Evolutionary conservation across 2,888 invertebrate species (phyloP), one percentile per base, ranked within the genome.

Genomic region (Oithona nana): DNA sequence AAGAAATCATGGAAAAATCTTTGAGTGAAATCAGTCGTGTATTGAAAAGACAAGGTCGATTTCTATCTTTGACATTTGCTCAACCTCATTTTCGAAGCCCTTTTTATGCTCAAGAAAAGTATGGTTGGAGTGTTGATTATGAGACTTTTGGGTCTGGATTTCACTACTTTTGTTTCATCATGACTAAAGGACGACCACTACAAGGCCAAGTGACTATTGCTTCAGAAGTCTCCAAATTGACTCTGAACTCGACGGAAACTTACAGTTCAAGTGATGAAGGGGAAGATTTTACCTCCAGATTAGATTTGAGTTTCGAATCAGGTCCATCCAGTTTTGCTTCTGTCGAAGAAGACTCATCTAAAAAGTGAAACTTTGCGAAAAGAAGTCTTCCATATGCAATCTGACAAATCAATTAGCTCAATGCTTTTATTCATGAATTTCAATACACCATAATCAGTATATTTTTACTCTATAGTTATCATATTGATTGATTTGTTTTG

Each of bases 11-110:
- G 3, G 48, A 59, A 13, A 4, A 13, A 2, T 16, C 3, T 1
- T 48, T 39, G 6, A 22, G 16, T 4, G 59, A 59, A 50, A 59
- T 49, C 24, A 59, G 59, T 50, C 59, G 59, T 20, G 50, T 59
- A 3, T 28, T 59, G 24, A 59, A 59, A 28, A 48, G 50, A 1
- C 26, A 29, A 1, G 29, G 57, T 29, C 59, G 11, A n/a, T 59
- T 59, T 26, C 50, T 59, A n/a, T 59, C 59, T 2, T 1, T 59
- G 11, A 59, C 59, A 1, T 59, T 59, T 28, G 24, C 50, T 8
- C 59, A 59, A n/a, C 59, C 59, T 1, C 59, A 59, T 59, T 59
- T 59, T 50, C 20, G 59, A 50, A 16, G 49, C 11, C 59, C 59
- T n/a, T 22, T 59, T n/a, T 49, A 50, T 13, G 59, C 26, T 26